Conservation (phyloP, 2,888 invertebrate genomes). For the Oasisia sp. region DNA sequence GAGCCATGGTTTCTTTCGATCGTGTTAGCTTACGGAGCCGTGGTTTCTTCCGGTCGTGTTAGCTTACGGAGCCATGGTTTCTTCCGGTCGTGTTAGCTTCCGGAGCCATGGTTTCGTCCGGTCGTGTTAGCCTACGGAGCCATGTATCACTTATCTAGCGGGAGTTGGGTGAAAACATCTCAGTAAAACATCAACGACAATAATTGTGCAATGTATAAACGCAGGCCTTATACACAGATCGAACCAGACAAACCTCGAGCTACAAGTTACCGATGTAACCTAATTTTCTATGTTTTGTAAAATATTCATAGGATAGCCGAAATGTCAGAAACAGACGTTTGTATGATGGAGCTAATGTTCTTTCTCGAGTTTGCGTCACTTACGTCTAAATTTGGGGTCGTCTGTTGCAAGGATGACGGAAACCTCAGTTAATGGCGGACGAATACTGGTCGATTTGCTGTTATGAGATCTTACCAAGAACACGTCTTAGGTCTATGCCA, state of each 20-base stretch:
- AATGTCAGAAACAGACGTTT: neutral
- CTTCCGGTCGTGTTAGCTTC: too few relatives aligned
- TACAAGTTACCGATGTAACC: neutral
- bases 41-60: too few relatives aligned
- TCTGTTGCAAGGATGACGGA: neutral
- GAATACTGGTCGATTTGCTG: neutral
- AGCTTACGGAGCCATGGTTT: too few relatives aligned
- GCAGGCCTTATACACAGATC: neutral
- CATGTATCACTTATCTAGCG: neutral
- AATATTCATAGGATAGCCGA: neutral
- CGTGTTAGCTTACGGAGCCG: too few relatives aligned
- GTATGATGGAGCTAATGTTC: neutral
- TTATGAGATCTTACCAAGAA: neutral
- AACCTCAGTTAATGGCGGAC: neutral
- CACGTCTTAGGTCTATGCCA: neutral
- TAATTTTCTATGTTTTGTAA: neutral
- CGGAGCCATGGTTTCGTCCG: too few relatives aligned
- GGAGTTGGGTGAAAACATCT: neutral
- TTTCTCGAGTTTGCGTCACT: neutral
- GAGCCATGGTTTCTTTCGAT: too few relatives aligned
- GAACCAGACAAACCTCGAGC: neutral
- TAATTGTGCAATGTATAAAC: neutral
- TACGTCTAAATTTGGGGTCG: neutral
- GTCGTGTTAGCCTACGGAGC: neutral
- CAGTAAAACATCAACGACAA: neutral